phyloP scores from a whole-genome alignment of 2,113 vertebrate genomes.

The Vicugna pacos region DNA sequence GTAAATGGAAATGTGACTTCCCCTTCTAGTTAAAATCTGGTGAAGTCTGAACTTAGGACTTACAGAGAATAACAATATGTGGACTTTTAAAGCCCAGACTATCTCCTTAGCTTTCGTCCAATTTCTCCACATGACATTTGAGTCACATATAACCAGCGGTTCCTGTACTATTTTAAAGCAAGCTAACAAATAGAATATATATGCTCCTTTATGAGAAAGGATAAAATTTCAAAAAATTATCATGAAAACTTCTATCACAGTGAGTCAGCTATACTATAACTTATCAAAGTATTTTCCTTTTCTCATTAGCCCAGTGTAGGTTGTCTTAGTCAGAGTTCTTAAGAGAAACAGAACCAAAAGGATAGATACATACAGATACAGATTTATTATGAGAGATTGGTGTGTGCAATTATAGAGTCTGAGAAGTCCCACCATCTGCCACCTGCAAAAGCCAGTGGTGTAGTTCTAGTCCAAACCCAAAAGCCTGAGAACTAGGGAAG shows the following conservation, averaged over 20 bases:
- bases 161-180: constrained; percentile 47
- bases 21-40: constrained; percentile 27
- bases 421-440: not conserved
- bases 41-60: not conserved
- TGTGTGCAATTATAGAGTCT: not conserved
- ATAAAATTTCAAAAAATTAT: not conserved
- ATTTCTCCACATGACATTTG: constrained; percentile 18
- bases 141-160: not conserved
- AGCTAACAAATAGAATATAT: constrained; percentile 30
- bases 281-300: constrained; percentile 53
- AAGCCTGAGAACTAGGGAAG: not conserved
- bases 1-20: not conserved
- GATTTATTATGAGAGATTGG: not conserved
- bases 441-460: not conserved
- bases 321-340: not conserved
- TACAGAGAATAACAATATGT: not conserved
- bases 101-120: constrained; percentile 60
- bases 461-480: not conserved
- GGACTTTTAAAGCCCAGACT: constrained; percentile 1
- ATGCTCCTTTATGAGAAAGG: not conserved
- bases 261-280: not conserved
- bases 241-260: not conserved
- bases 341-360: not conserved
- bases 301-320: constrained; percentile 39
- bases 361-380: not conserved